phyloP scores from a whole-genome alignment of 2,888 invertebrate species.

The Clistopyga incitator region DNA sequence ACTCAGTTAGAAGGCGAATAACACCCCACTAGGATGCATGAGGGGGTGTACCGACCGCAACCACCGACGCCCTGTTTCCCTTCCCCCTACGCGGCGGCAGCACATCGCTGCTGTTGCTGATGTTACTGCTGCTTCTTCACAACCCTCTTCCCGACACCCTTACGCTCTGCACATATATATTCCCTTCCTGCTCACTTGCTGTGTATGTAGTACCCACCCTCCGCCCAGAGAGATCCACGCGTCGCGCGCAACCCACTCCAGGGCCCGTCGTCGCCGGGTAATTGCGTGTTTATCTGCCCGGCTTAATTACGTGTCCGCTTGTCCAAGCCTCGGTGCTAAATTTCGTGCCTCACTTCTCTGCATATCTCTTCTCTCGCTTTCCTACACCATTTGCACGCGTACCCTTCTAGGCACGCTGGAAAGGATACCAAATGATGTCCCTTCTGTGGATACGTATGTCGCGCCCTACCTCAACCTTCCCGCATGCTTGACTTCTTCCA shows the following conservation, averaged over 20 bases:
- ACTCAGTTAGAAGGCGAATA: conserved; percentile 65
- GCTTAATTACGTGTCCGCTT: conserved; percentile 81
- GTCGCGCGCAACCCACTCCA: conserved; percentile 42
- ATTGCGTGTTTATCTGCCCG: conserved; percentile 81
- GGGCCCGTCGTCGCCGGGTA: conserved; percentile 76
- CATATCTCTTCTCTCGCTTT: conserved; percentile 46
- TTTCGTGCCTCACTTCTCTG: conserved; percentile 69
- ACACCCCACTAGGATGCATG: conserved; percentile 40
- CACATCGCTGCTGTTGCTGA: conserved; percentile 37
- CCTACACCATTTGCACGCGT: conserved; percentile 44
- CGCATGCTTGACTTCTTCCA: conserved; percentile 21
- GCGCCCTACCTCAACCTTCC: conserved; percentile 28
- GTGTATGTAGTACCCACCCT: not conserved
- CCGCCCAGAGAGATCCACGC: conserved; percentile 21
- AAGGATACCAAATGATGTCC: not conserved
- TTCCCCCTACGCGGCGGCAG: conserved; percentile 9
- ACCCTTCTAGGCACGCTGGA: conserved; percentile 15
- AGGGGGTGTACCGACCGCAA: conserved; percentile 46
- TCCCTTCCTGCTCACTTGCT: conserved; percentile 17
- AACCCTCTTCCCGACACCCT: conserved; percentile 44
- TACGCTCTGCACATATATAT: conserved; percentile 17
- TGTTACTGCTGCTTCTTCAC: conserved; percentile 50
- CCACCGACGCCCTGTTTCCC: conserved; percentile 43
- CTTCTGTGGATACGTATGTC: conserved; percentile 2
- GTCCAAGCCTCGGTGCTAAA: conserved; percentile 79